Evolutionary conservation across 2,797 vertebrate genomes (phyloP).

Genomic region (Pangasius macronema): DNA sequence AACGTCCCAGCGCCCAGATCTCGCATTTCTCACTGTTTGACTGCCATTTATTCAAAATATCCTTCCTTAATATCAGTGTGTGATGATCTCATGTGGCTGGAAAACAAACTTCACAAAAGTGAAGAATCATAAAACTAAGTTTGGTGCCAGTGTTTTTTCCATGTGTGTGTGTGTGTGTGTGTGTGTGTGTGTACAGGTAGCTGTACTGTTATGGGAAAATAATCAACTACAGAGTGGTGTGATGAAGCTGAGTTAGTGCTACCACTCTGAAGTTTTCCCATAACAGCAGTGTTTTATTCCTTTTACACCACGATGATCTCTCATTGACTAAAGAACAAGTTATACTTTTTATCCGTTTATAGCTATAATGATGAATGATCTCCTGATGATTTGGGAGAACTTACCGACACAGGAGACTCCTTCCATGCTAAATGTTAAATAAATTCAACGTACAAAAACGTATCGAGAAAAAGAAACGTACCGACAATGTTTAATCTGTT

Average conservation of each 20-base stretch:
- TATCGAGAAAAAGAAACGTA: background rate
- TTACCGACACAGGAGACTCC: background rate
- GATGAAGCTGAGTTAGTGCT: background rate
- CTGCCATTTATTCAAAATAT: slow-evolving; percentile 29
- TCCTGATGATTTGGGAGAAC: background rate
- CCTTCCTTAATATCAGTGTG: background rate
- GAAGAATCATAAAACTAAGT: background rate
- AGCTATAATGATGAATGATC: background rate
- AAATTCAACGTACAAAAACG: background rate
- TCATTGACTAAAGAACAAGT: background rate
- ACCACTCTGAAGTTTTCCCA: background rate
- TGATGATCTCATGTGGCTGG: background rate
- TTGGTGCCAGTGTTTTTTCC: background rate
- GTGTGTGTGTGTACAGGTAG: no score
- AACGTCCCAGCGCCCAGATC: slow-evolving; percentile 44
- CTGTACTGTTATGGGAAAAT: background rate
- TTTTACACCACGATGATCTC: background rate
- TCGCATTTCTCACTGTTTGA: slow-evolving; percentile 43
- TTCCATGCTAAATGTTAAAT: background rate
- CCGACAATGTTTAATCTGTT: background rate
- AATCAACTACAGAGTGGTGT: background rate
- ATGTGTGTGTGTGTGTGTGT: background rate
- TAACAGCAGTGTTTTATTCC: background rate
- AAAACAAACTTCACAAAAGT: background rate
- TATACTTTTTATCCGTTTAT: background rate